phyloP scores from a whole-genome alignment of 2,797 vertebrate species.

The Catharus ustulatus region DNA sequence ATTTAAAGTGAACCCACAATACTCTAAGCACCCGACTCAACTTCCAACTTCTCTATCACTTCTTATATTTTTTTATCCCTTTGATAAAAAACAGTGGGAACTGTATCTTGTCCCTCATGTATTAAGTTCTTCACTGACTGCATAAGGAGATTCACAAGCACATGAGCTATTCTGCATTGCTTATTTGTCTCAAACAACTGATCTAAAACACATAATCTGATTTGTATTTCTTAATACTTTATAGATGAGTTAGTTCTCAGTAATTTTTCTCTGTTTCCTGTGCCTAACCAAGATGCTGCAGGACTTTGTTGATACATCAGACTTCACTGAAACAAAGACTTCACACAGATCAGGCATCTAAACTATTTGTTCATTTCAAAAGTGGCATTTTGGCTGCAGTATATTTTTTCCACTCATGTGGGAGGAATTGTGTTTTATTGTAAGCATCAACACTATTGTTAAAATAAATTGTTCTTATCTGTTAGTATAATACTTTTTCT shows the following conservation, averaged over 20 bases:
- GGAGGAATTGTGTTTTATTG: slow-evolving; percentile 62
- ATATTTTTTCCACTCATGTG: slow-evolving; percentile 49
- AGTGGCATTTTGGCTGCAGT: slow-evolving; percentile 45
- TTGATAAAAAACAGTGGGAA: not conserved
- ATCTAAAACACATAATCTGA: not conserved
- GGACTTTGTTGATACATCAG: slow-evolving; percentile 27
- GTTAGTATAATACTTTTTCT: slow-evolving; percentile 31
- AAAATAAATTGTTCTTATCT: slow-evolving; percentile 64
- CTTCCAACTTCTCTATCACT: not conserved
- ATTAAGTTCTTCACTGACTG: not conserved
- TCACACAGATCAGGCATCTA: slow-evolving; percentile 54
- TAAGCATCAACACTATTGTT: slow-evolving; percentile 51
- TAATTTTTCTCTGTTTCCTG: not conserved
- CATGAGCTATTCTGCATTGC: not conserved
- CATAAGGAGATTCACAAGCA: not conserved
- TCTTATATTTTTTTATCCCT: not conserved
- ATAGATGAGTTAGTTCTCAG: not conserved
- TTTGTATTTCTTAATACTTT: slow-evolving; percentile 41
- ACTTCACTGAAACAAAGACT: slow-evolving; percentile 57
- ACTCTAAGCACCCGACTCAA: not conserved
- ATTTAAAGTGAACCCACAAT: not conserved
- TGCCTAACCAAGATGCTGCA: slow-evolving; percentile 18
- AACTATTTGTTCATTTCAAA: slow-evolving; percentile 55
- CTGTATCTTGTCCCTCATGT: not conserved
- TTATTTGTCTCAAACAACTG: not conserved